phyloP scores from a whole-genome alignment of 2,888 invertebrate species.

The Chymomyza fuscimana region DNA sequence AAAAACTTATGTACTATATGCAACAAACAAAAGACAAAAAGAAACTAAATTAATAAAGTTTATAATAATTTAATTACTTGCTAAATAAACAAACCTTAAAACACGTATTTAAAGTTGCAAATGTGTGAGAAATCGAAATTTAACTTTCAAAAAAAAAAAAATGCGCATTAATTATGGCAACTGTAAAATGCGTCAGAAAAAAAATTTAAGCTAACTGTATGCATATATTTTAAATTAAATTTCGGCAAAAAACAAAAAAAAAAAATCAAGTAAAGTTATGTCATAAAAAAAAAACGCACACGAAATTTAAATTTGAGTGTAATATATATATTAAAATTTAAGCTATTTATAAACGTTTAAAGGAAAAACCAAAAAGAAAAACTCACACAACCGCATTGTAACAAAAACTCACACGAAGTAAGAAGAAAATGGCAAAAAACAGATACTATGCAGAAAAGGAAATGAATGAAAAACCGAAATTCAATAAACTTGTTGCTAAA shows the following conservation, averaged over 20 bases:
- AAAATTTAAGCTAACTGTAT: slow-evolving; percentile 62
- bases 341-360: slow-evolving; percentile 7
- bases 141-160: slow-evolving; percentile 2
- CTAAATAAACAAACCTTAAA: slow-evolving; percentile 11
- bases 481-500: slow-evolving; percentile 79
- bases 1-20: slow-evolving; percentile 19
- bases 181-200: slow-evolving; percentile 53
- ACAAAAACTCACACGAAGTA: slow-evolving; percentile 70
- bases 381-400: slow-evolving; percentile 57
- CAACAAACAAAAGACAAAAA: slow-evolving; percentile 28
- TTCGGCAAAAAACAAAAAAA: slow-evolving; percentile 4
- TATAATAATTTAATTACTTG: slow-evolving; percentile 53
- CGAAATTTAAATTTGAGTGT: slow-evolving; percentile 55
- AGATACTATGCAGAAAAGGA: slow-evolving; percentile 61
- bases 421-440: slow-evolving; percentile 52
- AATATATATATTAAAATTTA: slow-evolving; percentile 44
- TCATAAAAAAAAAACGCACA: neutral
- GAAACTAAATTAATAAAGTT: slow-evolving; percentile 57
- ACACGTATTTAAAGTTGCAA: slow-evolving; percentile 22
- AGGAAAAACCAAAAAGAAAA: slow-evolving; percentile 39
- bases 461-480: slow-evolving; percentile 68
- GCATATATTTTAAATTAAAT: slow-evolving; percentile 58
- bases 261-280: slow-evolving; percentile 1
- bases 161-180: slow-evolving; percentile 46
- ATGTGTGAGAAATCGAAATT: slow-evolving; percentile 5